Evolutionary conservation across 2,888 invertebrate species (phyloP), one percentile per base, ranked within the genome.

Genomic region (Cylindroiulus punctatus): DNA sequence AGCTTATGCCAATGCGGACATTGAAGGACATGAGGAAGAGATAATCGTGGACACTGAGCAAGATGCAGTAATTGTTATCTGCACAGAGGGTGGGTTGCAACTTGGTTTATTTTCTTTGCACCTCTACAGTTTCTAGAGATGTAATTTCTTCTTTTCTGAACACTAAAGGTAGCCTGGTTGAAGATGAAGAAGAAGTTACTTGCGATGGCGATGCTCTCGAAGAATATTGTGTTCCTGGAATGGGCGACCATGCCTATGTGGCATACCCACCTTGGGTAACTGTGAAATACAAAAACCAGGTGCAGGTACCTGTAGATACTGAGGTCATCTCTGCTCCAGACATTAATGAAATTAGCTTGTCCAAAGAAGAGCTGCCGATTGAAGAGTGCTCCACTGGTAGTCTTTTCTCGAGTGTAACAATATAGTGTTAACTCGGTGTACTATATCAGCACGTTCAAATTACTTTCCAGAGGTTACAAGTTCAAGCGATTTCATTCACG

Each of bases 11-110:
- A 47, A 47, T 65, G 65, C 0, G 7, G 12, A 26, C 65, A 65
- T 65, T 65, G 26, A 26, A 65, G 65, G 12, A 65, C 22, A 22
- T 26, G 65, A 65, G 65, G 65, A 65, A 26, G 65, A 65, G 12
- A 26, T 65, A 65, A 65, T 65, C 22, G 65, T 65, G 10, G 65
- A 65, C 26, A 65, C 65, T 10, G 65, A 65, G 5, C 65, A 65
- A 65, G 65, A 65, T 65, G 65, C 22, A n/a, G 65, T 65, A 65
- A 65, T 65, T n/a, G 65, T 65, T 26, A 65, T 65, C 65, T 65
- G 65, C 12, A 65, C 65, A 5, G 65, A 65, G 22, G 65, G 65
- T 26, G 10, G 26, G 65, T 57, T 17, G 19, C n/a, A n/a, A 7
- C 26, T 26, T 26, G 4, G 2, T 57, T 57, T 57, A 19, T 19